phyloP scores from a whole-genome alignment of 2,113 vertebrate species.

The Aphelocoma coerulescens region DNA sequence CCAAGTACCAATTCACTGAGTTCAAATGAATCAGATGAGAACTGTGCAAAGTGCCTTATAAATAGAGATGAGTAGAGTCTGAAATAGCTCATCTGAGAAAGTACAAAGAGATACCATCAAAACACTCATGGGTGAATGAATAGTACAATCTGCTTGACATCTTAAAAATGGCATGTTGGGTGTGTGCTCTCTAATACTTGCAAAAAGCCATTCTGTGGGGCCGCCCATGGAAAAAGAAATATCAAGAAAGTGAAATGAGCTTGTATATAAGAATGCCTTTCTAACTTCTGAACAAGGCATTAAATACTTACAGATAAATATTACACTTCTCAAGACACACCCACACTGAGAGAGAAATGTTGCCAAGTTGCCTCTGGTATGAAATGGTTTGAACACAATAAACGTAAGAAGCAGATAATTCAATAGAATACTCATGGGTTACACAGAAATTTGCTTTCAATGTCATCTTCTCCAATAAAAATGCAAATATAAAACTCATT shows the following conservation, averaged over 20 bases:
- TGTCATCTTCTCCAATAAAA: constrained; percentile 27
- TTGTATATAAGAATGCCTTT: neutral
- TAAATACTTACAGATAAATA: neutral
- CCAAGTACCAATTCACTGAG: neutral
- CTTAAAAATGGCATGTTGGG: neutral
- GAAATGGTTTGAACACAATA: neutral
- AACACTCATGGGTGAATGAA: neutral
- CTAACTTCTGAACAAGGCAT: neutral
- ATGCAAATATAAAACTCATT: constrained; percentile 32
- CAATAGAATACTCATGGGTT: neutral
- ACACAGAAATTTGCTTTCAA: neutral
- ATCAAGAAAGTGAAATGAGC: neutral
- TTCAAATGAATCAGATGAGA: neutral
- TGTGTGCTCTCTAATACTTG: neutral
- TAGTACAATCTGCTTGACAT: neutral
- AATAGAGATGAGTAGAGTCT: neutral
- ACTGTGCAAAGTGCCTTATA: neutral
- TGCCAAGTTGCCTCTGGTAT: neutral
- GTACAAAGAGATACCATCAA: neutral
- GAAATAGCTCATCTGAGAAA: constrained; percentile 20
- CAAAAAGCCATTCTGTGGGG: neutral
- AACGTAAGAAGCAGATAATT: neutral
- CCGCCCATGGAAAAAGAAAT: neutral
- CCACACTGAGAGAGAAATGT: neutral
- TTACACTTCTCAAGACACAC: neutral